Evolutionary conservation across 2,888 invertebrate species (phyloP).

Genomic region (Synergus laeviventris): DNA sequence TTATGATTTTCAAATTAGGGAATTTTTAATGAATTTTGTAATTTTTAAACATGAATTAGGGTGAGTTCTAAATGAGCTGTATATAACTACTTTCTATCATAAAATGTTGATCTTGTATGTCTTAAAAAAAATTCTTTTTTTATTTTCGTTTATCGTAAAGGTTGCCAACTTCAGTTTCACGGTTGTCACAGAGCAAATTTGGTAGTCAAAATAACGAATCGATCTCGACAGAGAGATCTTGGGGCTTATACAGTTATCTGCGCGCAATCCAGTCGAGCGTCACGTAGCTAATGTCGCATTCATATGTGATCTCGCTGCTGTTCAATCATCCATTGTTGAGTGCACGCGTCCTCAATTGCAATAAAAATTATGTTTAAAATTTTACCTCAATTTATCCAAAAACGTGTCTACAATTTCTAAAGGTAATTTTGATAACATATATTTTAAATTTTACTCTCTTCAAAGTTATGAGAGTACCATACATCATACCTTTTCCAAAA

Average conservation of each 20-base stretch:
- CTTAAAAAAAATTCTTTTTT: no score
- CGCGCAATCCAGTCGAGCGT: background rate
- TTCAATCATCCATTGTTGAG: background rate
- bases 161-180: no score
- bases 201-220: conserved; percentile 42
- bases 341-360: background rate
- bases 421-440: background rate
- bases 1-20: no score
- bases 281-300: background rate
- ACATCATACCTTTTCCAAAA: background rate
- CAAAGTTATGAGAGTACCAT: background rate
- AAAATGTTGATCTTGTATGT: no score
- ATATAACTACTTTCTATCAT: no score
- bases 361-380: background rate
- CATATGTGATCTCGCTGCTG: background rate
- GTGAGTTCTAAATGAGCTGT: no score
- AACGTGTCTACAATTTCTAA: background rate
- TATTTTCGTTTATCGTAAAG: no score
- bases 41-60: no score
- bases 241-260: conserved; percentile 8
- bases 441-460: background rate
- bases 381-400: background rate
- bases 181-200: conserved; percentile 35
- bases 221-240: background rate
- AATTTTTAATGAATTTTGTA: no score